phyloP scores from a whole-genome alignment of 2,797 vertebrate genomes.

The Muscicapa striata region DNA sequence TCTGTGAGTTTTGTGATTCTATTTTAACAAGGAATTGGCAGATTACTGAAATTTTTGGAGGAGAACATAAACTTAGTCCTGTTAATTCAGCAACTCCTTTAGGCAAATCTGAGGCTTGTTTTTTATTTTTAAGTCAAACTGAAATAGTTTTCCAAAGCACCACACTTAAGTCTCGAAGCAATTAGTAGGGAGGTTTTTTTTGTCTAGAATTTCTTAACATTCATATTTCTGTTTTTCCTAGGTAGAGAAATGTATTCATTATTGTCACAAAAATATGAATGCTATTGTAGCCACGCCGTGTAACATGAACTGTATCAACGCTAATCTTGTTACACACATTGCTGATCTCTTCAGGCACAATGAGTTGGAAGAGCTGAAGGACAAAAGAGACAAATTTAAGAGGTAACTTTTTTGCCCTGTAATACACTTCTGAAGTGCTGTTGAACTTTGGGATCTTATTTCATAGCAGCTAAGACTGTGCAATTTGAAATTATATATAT shows the following conservation, averaged over 20 bases:
- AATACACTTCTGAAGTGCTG: not conserved
- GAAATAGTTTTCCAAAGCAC: not conserved
- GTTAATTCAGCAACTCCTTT: not conserved
- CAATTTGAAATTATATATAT: not conserved
- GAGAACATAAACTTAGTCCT: not conserved
- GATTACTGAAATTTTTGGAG: not conserved
- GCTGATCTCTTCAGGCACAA: constrained; percentile 92
- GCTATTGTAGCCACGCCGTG: constrained; percentile 93
- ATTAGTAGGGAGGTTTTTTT: not conserved
- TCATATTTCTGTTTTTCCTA: constrained; percentile 67
- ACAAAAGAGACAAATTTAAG: constrained; percentile 98
- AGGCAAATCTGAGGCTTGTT: not conserved
- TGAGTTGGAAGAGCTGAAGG: constrained; percentile 92
- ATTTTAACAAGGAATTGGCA: not conserved
- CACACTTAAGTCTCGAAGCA: not conserved
- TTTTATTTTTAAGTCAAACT: not conserved
- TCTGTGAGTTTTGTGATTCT: not conserved
- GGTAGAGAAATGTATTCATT: constrained; percentile 95
- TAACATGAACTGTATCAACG: constrained; percentile 99
- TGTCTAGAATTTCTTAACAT: not conserved
- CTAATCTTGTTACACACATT: constrained; percentile 88
- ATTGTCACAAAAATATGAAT: constrained; percentile 95
- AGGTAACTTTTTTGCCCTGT: constrained; percentile 79
- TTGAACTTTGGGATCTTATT: not conserved
- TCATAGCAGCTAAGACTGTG: not conserved